These are phyloP conservation scores for Limnephilus auricula DNA, from an alignment of 2,888 invertebrate species.

Conservation along the genomic window DNA sequence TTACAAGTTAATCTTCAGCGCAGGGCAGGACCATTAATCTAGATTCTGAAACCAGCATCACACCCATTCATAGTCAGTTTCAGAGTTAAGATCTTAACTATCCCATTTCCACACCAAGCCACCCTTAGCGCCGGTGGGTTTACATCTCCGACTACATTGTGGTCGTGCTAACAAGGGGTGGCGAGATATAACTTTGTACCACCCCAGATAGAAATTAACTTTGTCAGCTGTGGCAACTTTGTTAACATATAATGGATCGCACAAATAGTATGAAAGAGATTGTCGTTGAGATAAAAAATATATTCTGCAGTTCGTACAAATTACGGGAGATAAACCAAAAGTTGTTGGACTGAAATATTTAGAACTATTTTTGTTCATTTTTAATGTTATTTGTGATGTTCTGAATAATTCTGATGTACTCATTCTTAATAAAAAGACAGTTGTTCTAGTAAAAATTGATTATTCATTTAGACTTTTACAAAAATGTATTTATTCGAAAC, in stretches of 20 bases:
- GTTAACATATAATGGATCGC: background rate
- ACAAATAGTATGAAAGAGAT: background rate
- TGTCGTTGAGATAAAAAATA: background rate
- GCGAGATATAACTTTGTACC: constrained; percentile 9
- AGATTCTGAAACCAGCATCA: background rate
- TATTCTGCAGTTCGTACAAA: background rate
- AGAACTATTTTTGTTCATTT: too few relatives aligned
- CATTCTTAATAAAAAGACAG: too few relatives aligned
- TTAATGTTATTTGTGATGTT: too few relatives aligned
- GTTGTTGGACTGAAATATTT: too few relatives aligned
- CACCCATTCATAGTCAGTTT: background rate
- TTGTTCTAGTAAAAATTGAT: too few relatives aligned
- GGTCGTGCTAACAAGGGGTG: constrained; percentile 1
- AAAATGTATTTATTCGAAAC: too few relatives aligned
- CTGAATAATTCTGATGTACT: too few relatives aligned
- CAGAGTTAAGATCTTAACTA: constrained; percentile 27
- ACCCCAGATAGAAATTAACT: constrained; percentile 7
- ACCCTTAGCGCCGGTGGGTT: background rate
- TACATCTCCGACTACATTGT: background rate
- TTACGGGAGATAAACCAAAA: background rate
- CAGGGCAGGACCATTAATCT: background rate
- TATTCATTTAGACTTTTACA: too few relatives aligned
- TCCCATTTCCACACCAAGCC: constrained; percentile 3
- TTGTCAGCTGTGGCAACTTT: background rate
- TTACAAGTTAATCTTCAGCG: background rate